These are phyloP conservation scores for Chaitophorus viminalis DNA, from an alignment of 2,888 invertebrate genomes.

Conservation along the genomic window DNA sequence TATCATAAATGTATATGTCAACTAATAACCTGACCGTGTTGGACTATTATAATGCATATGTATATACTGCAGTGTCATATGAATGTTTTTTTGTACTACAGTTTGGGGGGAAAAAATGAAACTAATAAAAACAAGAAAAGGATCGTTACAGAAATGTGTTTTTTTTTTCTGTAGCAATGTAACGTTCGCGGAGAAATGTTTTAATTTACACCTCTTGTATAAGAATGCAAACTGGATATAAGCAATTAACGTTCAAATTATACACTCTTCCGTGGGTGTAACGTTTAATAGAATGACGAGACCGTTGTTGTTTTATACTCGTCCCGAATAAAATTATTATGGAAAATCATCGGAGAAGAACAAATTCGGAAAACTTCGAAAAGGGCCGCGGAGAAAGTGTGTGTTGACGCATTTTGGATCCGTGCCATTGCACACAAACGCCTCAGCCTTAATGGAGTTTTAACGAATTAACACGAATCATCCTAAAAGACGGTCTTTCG, in stretches of 20 bases:
- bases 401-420: constrained; percentile 39
- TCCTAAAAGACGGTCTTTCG: neutral
- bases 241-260: neutral
- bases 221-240: neutral
- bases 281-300: neutral
- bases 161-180: neutral
- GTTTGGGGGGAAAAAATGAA: neutral
- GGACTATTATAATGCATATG: no score
- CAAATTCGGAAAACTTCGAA: constrained; percentile 41
- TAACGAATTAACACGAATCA: constrained; percentile 54
- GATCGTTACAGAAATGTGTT: neutral
- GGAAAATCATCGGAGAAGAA: constrained; percentile 43
- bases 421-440: constrained; percentile 55
- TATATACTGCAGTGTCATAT: neutral
- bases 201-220: neutral
- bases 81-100: neutral
- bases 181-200: neutral
- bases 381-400: constrained; percentile 14
- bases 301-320: neutral
- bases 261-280: neutral
- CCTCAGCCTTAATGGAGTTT: constrained; percentile 29
- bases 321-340: constrained; percentile 19
- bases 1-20: neutral
- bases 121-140: neutral
- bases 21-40: neutral